Evolutionary conservation across 2,113 vertebrate genomes (phyloP), one percentile per base, ranked within the genome.

Genomic region (Peromyscus polionotus): DNA sequence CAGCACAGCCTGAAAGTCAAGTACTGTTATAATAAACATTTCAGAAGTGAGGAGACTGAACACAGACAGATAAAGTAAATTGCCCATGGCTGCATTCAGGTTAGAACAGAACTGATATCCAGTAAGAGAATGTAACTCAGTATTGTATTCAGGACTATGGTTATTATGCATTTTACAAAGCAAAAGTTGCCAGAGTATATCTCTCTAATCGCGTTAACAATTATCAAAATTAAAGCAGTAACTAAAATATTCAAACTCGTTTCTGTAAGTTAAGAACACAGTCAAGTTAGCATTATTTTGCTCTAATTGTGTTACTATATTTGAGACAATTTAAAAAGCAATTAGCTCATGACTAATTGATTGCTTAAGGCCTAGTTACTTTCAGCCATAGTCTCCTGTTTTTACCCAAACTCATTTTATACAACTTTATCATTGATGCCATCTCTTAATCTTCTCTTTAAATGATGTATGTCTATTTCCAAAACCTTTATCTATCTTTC

Each of bases 241-340:
- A 73, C 36, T 84, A 90, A 92, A 88, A 88, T 39, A 54, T 36
- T 83, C 39, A n/a, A 88, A 81, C 17, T 76, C 10, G 77, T 83
- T 79, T 95, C 59, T 88, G 4, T 89, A 83, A 45, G 20, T 92
- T 61, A 42, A 91, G 77, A 95, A 87, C 24, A n/a, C 42, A 86
- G n/a, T 45, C 42, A 93, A 88, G 76, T 93, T 84, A 70, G 51
- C 8, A 94, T 92, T 57, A 67, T 76, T 8, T 45, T 92, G 77
- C 65, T 79, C n/a, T 26, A 92, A 65, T 93, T 70, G 51, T 84
- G 10, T 89, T 85, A 86, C 39, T 88, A 39, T 73, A 9, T 0
- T 61, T 89, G 54, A 45, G 72, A 63, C 57, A 61, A 33, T 63
- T 90, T 48, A 5, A 22, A 90, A 76, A 76, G 13, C 5, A 76